Evolutionary conservation across 2,888 invertebrate genomes (phyloP), one percentile per base, ranked within the genome.

Genomic region (Neoaliturus tenellus): DNA sequence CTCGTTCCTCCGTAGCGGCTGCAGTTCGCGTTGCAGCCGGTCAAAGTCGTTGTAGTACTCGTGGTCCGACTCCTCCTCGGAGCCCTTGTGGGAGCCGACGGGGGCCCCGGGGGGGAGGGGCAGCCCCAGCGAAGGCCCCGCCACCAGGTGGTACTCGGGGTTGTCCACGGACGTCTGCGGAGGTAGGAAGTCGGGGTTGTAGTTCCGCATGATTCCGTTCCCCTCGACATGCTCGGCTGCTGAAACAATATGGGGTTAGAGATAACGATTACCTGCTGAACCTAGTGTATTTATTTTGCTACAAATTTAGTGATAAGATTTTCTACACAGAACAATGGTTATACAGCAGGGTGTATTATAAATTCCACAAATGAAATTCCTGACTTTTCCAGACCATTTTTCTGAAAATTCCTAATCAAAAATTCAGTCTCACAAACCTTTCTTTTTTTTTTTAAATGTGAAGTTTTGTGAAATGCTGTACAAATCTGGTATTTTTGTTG

Each of bases 11-110:
- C 95, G 94, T 86, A 98, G 91, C 28, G 98, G 98, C 90, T 98
- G 97, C 86, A 97, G 91, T 90, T 98, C 98, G 73, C 97, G 93
- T 90, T 97, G 96, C 85, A 97, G 92, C 83, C 94, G 91, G 90
- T 94, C 94, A 86, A 94, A 93, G 90, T 98, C 98, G 90, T 98
- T 98, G 92, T 98, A 98, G 92, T 98, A 98, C 90, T 98, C 98
- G 90, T 98, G 98, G 90, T 98, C 98, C 12, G 97, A 97, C 89
- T 97, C 97, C 88, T 97, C 97, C 88, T 97, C 96, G 14, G 92
- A 92, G 86, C 92, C 92, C 86, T 91, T 91, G 84, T 92, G 93
- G 44, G 90, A 90, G 81, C 92, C 86, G 91, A 91, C 84, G 92
- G 93, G 55, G 14, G 28, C 35, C 10, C 86, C 82, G 31, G 85